These are phyloP conservation scores for Monochamus alternatus DNA, from an alignment of 2,888 invertebrate species.

Conservation along the genomic window DNA sequence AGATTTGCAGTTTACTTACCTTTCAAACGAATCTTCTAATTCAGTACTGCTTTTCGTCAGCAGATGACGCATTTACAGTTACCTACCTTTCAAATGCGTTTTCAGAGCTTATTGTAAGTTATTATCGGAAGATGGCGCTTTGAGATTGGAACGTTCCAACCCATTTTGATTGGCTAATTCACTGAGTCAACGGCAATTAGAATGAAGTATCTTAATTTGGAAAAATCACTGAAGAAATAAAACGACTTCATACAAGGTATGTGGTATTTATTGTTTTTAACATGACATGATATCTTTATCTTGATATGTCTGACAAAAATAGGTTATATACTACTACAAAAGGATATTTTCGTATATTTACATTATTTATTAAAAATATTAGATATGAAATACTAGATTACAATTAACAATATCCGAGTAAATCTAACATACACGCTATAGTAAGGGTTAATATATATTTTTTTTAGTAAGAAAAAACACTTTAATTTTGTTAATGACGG, in stretches of 20 bases:
- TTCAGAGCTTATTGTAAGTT: no score
- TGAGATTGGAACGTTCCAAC: no score
- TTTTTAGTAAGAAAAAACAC: conserved; percentile 29
- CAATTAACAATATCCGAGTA: conserved; percentile 48
- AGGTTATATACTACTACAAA: conserved; percentile 63
- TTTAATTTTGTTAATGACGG: conserved; percentile 18
- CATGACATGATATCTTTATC: conserved; percentile 51
- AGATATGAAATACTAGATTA: conserved; percentile 55
- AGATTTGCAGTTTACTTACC: no score
- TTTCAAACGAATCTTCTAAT: no score
- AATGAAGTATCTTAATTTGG: neutral
- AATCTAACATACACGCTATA: conserved; percentile 49
- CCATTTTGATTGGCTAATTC: no score
- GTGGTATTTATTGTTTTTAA: conserved; percentile 49
- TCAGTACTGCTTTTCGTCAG: no score
- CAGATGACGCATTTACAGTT: no score
- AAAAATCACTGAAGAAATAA: conserved; percentile 1
- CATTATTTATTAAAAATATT: conserved; percentile 63
- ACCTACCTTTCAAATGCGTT: no score
- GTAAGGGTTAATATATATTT: conserved; percentile 31
- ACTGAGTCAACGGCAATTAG: no score
- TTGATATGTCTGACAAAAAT: conserved; percentile 68
- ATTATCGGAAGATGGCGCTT: no score
- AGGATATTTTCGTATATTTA: conserved; percentile 60
- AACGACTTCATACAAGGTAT: conserved; percentile 4